Evolutionary conservation across 2,888 invertebrate genomes (phyloP), one percentile per base, ranked within the genome.

Genomic region (Parnassius orleans): DNA sequence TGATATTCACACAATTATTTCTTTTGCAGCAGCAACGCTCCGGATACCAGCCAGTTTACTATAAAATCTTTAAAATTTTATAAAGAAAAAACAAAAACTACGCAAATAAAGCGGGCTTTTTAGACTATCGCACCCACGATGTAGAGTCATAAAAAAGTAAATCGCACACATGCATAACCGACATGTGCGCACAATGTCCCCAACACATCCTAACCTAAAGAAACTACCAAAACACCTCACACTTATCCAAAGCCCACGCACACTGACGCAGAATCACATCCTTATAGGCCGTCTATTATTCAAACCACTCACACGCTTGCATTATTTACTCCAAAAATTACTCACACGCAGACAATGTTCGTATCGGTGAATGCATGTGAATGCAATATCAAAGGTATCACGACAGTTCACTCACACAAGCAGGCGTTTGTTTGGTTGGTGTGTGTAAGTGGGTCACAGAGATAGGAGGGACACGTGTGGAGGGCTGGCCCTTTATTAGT

Each of bases 381-480:
- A 80, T 85, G 84, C 84, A 83, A 67, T 72, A 65, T 65, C 43
- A 50, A 53, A 54, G 53, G 57, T 48, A 44, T 60, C 43, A 19
- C 44, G 19, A 56, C 56, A 53, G 46, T 72, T 68, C 75, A 77
- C 74, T 69, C 74, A 72, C 74, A 57, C 74, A 74, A 67, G 66
- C 61, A 53, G 2, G 65, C 24, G n/a, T 55, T 46, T 50, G 52
- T 52, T 72, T 64, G 58, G 54, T 9, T 9, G 75, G 86, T 87
- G 86, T 80, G 86, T 57, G 90, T 86, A 90, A 90, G 79, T 90
- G 79, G 90, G 90, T 87, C 90, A 90, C 80, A 86, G 79, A 88
- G 90, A 90, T 90, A 90, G 84, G 81, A 78, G 83, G 78, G 84
- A 89, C 90, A 90, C 90, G 90, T 90, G 90, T 89, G 73, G 83